These are phyloP conservation scores for Apodemia hepburni DNA, from an alignment of 2,888 invertebrate species.

Conservation along the genomic window DNA sequence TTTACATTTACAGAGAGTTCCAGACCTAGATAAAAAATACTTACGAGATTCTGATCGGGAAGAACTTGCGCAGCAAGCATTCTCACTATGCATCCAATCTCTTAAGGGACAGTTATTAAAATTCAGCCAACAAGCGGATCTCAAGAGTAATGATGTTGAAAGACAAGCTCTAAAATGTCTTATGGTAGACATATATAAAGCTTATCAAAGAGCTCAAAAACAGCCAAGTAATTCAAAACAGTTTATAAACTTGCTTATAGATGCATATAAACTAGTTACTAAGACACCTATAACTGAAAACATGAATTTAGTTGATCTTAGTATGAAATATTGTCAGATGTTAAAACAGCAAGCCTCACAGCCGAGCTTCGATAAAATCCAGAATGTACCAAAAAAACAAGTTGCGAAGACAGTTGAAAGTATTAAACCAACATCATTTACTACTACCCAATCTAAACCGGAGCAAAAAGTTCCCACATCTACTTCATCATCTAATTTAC, in stretches of 20 bases:
- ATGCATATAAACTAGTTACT: slow-evolving; percentile 84
- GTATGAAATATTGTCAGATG: slow-evolving; percentile 84
- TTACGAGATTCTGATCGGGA: slow-evolving; percentile 91
- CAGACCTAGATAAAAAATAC: slow-evolving; percentile 94
- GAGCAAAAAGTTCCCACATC: slow-evolving; percentile 38
- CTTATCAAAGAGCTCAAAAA: slow-evolving; percentile 85
- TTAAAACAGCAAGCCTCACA: slow-evolving; percentile 77
- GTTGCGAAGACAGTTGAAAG: slow-evolving; percentile 44
- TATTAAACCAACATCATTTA: slow-evolving; percentile 37
- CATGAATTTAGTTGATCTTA: slow-evolving; percentile 82
- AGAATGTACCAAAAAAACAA: slow-evolving; percentile 61
- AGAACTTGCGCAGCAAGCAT: slow-evolving; percentile 89
- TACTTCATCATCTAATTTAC: slow-evolving; percentile 40
- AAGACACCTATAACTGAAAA: slow-evolving; percentile 82
- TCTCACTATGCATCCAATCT: slow-evolving; percentile 86
- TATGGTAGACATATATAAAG: slow-evolving; percentile 81
- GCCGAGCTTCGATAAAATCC: slow-evolving; percentile 56
- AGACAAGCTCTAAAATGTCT: slow-evolving; percentile 71
- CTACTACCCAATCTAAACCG: slow-evolving; percentile 37
- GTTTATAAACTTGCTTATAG: slow-evolving; percentile 83
- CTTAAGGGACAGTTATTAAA: slow-evolving; percentile 82
- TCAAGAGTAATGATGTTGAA: slow-evolving; percentile 68
- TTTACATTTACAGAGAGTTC: slow-evolving; percentile 87
- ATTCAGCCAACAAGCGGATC: slow-evolving; percentile 67
- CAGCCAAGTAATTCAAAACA: slow-evolving; percentile 74